Conservation (phyloP, 92 coral and sea anemone species). For the Anthopleura xanthogrammica region DNA sequence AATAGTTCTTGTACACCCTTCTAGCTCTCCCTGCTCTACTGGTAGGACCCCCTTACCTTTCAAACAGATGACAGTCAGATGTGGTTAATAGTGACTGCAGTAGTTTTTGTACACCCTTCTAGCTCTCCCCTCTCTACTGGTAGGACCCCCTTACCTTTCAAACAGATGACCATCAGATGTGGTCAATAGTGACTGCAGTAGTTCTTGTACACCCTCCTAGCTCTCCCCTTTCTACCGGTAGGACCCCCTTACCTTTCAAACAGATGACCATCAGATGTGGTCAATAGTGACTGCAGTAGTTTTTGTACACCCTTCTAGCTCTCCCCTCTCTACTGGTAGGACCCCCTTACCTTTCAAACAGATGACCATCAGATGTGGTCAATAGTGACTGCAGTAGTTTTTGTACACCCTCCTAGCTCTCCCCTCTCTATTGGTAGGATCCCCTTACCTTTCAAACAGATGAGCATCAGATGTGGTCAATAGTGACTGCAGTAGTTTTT, state of each 20-base stretch:
- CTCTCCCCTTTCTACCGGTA: too few relatives aligned
- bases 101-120: too few relatives aligned
- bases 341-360: neutral
- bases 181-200: too few relatives aligned
- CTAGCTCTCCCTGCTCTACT: too few relatives aligned
- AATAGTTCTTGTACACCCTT: slow-evolving; percentile 90
- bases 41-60: too few relatives aligned
- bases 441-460: slow-evolving; percentile 83
- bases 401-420: slow-evolving; percentile 43
- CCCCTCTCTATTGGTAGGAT: too few relatives aligned
- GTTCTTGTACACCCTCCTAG: too few relatives aligned
- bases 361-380: neutral
- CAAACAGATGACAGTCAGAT: neutral
- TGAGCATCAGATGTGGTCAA: slow-evolving; percentile 85
- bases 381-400: slow-evolving; percentile 11
- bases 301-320: too few relatives aligned
- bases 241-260: neutral
- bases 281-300: too few relatives aligned
- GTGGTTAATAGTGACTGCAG: too few relatives aligned
- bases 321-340: too few relatives aligned
- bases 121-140: too few relatives aligned
- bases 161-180: neutral
- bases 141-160: neutral
- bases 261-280: neutral
- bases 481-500: slow-evolving; percentile 84